A percentile compares a stretch with the other conserved stretches of the same genome.
phyloP scores from a whole-genome alignment of 2,113 vertebrate species.

The Melanerpes aurifrons region DNA sequence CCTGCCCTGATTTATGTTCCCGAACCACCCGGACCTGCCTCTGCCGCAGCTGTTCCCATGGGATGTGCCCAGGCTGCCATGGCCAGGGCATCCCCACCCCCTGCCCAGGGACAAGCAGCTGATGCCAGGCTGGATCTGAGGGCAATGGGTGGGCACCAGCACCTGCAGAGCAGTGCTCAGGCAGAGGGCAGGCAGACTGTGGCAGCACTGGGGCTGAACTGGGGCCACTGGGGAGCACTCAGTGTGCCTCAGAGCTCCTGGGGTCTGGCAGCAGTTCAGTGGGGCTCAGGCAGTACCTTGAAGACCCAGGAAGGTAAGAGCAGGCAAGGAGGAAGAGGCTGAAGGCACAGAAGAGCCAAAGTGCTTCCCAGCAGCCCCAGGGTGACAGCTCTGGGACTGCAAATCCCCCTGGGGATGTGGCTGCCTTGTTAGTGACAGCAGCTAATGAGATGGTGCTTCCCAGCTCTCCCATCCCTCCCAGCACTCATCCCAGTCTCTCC shows the following conservation, averaged over 20 bases:
- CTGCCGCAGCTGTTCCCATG: neutral
- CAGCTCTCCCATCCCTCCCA: neutral
- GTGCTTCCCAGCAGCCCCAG: rapidly evolving
- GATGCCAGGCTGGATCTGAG: rapidly evolving
- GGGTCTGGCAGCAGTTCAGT: neutral
- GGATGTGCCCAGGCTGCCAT: neutral
- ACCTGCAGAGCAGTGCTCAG: rapidly evolving
- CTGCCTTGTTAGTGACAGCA: neutral
- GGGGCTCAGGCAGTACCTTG: rapidly evolving
- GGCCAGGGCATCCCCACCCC: rapidly evolving
- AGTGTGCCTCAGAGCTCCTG: rapidly evolving
- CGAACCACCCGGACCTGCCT: neutral
- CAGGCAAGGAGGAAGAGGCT: neutral
- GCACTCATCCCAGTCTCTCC: neutral
- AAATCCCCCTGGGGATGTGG: neutral
- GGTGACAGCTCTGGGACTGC: neutral
- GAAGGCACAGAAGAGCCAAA: rapidly evolving
- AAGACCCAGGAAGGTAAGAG: neutral
- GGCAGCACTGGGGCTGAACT: no score
- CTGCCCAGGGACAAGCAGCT: rapidly evolving
- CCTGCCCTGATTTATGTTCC: rapidly evolving
- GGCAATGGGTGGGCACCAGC: neutral
- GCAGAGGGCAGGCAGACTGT: neutral
- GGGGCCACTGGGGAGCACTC: neutral
- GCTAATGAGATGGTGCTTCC: neutral